Conservation (phyloP, 1,140 invertebrate genomes). For the Caerostris darwini region DNA sequence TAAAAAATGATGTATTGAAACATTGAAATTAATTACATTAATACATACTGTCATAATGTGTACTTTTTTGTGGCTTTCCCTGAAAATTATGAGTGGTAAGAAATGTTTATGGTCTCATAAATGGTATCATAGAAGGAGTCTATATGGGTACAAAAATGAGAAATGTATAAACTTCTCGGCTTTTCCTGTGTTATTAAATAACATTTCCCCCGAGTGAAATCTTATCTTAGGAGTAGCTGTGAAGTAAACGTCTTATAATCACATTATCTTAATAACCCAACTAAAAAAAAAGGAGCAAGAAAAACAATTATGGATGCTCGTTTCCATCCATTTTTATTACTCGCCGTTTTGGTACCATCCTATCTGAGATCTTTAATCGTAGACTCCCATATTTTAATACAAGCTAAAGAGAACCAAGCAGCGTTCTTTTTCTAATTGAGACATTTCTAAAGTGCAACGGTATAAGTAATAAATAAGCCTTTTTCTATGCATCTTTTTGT, state of each 20-base stretch:
- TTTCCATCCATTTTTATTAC: constrained; percentile 66
- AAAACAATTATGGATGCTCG: constrained; percentile 58
- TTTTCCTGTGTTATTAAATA: constrained; percentile 58
- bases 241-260: constrained; percentile 73
- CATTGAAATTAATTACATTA: constrained; percentile 45
- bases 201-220: constrained; percentile 58
- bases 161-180: constrained; percentile 56
- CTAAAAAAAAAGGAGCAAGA: constrained; percentile 39
- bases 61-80: constrained; percentile 10
- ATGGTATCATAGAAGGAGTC: constrained; percentile 56
- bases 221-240: constrained; percentile 62
- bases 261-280: constrained; percentile 70
- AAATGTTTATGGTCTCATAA: constrained; percentile 64
- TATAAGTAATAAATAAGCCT: too few species aligned
- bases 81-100: constrained; percentile 20
- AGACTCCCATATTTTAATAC: not conserved
- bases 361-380: constrained; percentile 51
- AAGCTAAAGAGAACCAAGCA: not conserved
- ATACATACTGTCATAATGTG: not conserved
- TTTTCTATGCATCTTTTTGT: too few species aligned
- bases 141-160: constrained; percentile 64
- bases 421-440: not conserved
- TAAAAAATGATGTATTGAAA: not conserved
- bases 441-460: not conserved
- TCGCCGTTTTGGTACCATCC: not conserved